Percentiles rank a stretch among this genome's conserved stretches.
Conservation (phyloP, 2,113 vertebrate species). For the Bos taurus region ARS-UCD2.0 NC_037329.1:11655501-11656000, state of each 20-base stretch:
- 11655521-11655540: background rate
- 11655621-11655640: background rate
- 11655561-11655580: background rate
- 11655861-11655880: background rate
- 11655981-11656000: background rate
- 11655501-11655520: background rate
- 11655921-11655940: background rate
- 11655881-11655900: background rate
- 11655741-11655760: rapidly evolving
- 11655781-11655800: background rate
- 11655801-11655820: background rate
- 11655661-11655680: background rate
- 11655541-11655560: background rate
- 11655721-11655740: background rate
- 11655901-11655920: background rate
- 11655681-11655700: background rate
- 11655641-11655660: background rate
- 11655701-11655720: background rate
- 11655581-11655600: background rate
- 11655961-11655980: background rate
- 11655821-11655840: background rate
- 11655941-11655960: too few species aligned
- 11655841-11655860: background rate
- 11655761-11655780: background rate
- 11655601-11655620: background rate